Evolutionary conservation across 2,113 vertebrate species (phyloP).

Genomic region (Microcebus ravelobensis): DNA sequence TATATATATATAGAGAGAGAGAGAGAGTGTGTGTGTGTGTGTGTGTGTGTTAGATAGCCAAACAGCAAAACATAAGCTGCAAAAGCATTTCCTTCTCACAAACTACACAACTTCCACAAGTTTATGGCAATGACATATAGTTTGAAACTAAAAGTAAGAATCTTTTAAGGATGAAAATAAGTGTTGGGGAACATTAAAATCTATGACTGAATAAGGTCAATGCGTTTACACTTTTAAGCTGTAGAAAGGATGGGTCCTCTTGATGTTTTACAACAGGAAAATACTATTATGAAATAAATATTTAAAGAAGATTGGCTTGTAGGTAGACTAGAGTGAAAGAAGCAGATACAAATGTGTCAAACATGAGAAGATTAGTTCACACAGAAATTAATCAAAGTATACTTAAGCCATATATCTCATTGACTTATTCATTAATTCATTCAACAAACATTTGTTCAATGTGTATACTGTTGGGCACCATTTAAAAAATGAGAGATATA

Average conservation of each 20-base stretch:
- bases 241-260: background rate
- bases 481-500: background rate
- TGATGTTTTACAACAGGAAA: background rate
- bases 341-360: background rate
- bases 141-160: background rate
- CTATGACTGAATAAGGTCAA: background rate
- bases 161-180: background rate
- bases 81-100: background rate
- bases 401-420: background rate
- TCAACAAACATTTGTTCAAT: background rate
- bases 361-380: background rate
- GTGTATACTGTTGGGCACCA: background rate
- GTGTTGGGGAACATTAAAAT: background rate
- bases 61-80: background rate
- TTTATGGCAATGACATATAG: background rate
- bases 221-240: background rate
- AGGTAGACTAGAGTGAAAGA: background rate
- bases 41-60: background rate
- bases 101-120: background rate
- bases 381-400: background rate
- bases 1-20: too few species aligned
- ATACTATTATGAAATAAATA: background rate
- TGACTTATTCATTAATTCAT: background rate
- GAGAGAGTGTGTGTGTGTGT: too few species aligned
- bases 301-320: background rate